Conservation (phyloP, 1,140 invertebrate species). For the Teleopsis dalmanni region DNA sequence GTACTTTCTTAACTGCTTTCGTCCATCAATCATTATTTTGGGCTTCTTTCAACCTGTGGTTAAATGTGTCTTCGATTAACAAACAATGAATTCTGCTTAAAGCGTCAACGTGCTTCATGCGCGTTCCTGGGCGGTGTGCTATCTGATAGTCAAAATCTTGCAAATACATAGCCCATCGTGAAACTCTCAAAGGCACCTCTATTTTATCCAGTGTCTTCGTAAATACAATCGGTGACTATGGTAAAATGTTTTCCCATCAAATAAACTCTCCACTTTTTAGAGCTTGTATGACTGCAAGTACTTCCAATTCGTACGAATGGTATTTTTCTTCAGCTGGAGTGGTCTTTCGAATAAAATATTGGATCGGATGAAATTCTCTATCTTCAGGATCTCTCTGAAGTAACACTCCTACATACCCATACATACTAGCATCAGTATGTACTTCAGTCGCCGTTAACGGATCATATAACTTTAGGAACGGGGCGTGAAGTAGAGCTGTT, state of each 20-base stretch:
- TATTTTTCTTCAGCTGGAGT: too few relatives aligned
- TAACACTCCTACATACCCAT: constrained; percentile 22
- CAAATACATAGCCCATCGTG: constrained; percentile 6
- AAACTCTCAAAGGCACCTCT: constrained; percentile 1
- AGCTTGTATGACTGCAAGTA: constrained; percentile 2
- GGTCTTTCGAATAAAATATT: too few relatives aligned
- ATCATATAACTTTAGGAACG: constrained; percentile 23
- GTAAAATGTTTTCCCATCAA: constrained; percentile 6
- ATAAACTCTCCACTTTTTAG: constrained; percentile 12
- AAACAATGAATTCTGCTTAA: too few relatives aligned
- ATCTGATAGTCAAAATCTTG: too few relatives aligned
- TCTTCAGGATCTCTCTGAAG: constrained; percentile 18
- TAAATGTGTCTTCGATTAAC: neutral
- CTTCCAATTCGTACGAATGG: too few relatives aligned
- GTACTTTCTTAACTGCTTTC: neutral
- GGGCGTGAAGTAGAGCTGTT: constrained; percentile 3
- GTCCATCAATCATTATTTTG: too few relatives aligned
- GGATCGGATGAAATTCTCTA: constrained; percentile 1
- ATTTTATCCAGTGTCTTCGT: constrained; percentile 6
- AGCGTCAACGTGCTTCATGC: constrained; percentile 8
- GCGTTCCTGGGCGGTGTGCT: neutral
- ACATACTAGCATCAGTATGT: constrained; percentile 21
- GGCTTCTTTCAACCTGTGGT: neutral
- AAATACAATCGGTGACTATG: constrained; percentile 16
- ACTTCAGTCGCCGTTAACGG: constrained; percentile 13